A percentile compares a stretch with the other conserved stretches of the same genome.
phyloP scores from a whole-genome alignment of 2,797 vertebrate species.

The Mormyrops attenuatus region DNA sequence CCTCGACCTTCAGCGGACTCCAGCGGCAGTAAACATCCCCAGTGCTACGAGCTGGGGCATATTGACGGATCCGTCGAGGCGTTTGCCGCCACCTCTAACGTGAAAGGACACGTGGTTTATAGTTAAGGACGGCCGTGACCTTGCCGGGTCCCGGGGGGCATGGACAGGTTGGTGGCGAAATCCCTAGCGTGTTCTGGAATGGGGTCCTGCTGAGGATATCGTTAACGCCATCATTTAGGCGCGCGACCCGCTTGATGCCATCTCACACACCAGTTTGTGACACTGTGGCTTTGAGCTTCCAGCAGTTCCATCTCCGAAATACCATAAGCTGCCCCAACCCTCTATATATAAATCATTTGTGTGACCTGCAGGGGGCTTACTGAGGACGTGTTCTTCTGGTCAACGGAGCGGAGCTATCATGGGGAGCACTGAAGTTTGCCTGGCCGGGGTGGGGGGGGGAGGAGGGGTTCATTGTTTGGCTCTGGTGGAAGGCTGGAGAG shows the following conservation, averaged over 20 bases:
- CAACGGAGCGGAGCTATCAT: background rate
- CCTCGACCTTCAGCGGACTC: background rate
- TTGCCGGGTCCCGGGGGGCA: background rate
- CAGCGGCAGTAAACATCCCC: background rate
- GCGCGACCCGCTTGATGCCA: too few relatives aligned
- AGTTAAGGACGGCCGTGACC: background rate
- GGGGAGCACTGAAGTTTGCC: background rate
- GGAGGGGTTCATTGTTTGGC: background rate
- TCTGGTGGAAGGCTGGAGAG: background rate
- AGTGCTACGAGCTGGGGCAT: background rate
- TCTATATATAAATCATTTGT: background rate
- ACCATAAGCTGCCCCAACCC: background rate
- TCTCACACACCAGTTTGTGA: background rate
- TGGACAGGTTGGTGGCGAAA: background rate
- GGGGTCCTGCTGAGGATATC: background rate
- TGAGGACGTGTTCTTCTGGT: background rate
- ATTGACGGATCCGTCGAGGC: background rate
- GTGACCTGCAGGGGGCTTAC: background rate
- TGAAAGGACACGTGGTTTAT: background rate
- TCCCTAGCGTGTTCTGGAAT: too few relatives aligned
- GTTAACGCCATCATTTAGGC: background rate
- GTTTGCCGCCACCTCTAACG: background rate
- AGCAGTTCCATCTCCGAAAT: background rate
- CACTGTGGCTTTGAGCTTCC: background rate
- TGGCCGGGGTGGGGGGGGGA: background rate